These are phyloP conservation scores for Coracias cyanogaster DNA, from an alignment of 2,797 vertebrate species.

Conservation along the genomic window DNA sequence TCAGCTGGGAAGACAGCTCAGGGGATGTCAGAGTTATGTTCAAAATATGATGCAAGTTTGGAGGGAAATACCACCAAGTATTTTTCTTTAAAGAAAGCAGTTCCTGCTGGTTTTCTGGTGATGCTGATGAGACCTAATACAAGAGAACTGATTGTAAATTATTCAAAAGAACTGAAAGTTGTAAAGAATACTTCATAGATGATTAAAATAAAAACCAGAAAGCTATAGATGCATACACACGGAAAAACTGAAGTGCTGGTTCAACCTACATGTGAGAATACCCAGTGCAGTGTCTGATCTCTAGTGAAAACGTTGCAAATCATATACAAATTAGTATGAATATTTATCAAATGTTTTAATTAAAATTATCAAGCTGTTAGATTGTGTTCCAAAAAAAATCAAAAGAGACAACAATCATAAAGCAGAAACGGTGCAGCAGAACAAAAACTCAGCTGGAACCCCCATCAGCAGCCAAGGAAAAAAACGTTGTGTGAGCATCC, in stretches of 20 bases:
- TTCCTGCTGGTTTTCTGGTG: background rate
- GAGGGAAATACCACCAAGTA: background rate
- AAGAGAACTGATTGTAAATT: background rate
- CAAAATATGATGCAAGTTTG: background rate
- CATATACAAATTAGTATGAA: slow-evolving; percentile 42
- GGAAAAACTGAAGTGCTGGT: background rate
- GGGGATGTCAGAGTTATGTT: background rate
- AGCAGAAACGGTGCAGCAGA: slow-evolving; percentile 25
- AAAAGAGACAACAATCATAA: slow-evolving; percentile 35
- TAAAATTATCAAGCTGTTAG: slow-evolving; percentile 61
- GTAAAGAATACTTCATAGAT: background rate
- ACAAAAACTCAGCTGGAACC: slow-evolving; percentile 60
- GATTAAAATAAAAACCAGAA: background rate
- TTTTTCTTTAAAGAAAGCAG: background rate
- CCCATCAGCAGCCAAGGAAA: slow-evolving; percentile 35
- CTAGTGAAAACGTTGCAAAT: slow-evolving; percentile 22
- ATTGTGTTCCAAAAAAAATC: slow-evolving; percentile 9
- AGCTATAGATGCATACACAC: background rate
- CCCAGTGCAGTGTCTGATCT: background rate
- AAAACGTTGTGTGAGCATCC: slow-evolving; percentile 15
- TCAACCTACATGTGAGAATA: background rate
- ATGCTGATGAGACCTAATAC: background rate
- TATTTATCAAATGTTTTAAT: slow-evolving; percentile 67
- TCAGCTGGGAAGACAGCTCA: background rate
- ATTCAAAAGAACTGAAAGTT: background rate